These are phyloP conservation scores for Phortica magna DNA, from an alignment of 2,888 invertebrate genomes.

Conservation along the genomic window DNA sequence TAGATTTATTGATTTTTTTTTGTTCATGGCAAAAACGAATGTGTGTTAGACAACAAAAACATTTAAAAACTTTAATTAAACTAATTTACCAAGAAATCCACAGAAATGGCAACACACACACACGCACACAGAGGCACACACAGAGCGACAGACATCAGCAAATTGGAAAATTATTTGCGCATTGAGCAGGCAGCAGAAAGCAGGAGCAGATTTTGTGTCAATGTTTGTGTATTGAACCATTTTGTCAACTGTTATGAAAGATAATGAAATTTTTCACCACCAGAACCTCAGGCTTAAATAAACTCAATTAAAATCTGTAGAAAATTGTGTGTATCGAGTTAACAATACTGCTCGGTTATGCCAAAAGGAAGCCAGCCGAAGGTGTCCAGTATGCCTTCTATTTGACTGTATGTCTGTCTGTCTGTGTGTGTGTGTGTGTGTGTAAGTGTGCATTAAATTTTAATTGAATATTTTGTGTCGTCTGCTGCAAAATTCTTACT, in stretches of 20 bases:
- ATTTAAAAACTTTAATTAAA: constrained; percentile 25
- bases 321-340: constrained; percentile 31
- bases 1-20: constrained; percentile 18
- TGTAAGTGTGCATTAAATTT: constrained; percentile 13
- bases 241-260: constrained; percentile 17
- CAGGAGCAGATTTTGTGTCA: not conserved
- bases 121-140: not conserved
- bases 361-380: not conserved
- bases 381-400: not conserved
- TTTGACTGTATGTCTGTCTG: not conserved
- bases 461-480: not conserved
- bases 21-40: not conserved
- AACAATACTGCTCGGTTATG: constrained; percentile 19
- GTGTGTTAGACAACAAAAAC: not conserved
- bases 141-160: not conserved
- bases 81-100: not conserved
- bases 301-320: constrained; percentile 62
- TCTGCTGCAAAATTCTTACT: not conserved
- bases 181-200: not conserved
- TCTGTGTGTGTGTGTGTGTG: not conserved
- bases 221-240: constrained; percentile 30
- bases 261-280: constrained; percentile 33
- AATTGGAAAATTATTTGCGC: not conserved
- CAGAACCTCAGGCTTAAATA: constrained; percentile 57
- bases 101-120: not conserved